These are phyloP conservation scores for Pseudorhiza aurosa DNA, from an alignment of 30 jellyfish, hydroid and myxozoan genomes.

Conservation along the genomic window DNA sequence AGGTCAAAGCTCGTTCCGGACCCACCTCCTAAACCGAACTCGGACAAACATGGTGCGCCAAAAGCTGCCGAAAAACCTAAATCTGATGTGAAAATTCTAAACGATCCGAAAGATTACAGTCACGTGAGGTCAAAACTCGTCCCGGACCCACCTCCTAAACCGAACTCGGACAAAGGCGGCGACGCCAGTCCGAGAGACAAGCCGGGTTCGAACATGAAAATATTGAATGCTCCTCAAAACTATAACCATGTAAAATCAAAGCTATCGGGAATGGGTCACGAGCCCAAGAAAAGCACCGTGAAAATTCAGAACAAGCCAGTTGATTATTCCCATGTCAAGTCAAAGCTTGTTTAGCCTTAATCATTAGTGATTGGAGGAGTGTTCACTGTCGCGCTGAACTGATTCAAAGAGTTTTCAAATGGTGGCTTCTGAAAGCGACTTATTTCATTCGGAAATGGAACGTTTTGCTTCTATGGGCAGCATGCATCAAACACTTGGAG, in stretches of 20 bases:
- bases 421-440: too few relatives aligned
- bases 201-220: slow-evolving; percentile 40
- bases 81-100: slow-evolving; percentile 42
- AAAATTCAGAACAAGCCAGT: slow-evolving; percentile 54
- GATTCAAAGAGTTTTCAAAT: too few relatives aligned
- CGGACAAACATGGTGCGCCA: not conserved
- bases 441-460: too few relatives aligned
- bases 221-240: slow-evolving; percentile 48
- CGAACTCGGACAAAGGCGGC: slow-evolving; percentile 16
- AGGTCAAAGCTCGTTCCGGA: slow-evolving; percentile 53
- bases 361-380: too few relatives aligned
- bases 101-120: slow-evolving; percentile 62
- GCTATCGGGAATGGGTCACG: slow-evolving; percentile 8
- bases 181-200: slow-evolving; percentile 28
- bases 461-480: too few relatives aligned
- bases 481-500: too few relatives aligned
- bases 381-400: too few relatives aligned
- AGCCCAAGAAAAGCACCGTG: slow-evolving; percentile 38
- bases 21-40: slow-evolving; percentile 30
- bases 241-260: slow-evolving; percentile 52
- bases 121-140: slow-evolving; percentile 48
- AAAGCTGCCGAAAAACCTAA: slow-evolving; percentile 25
- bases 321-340: slow-evolving; percentile 66
- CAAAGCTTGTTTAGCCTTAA: slow-evolving; percentile 49
- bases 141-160: slow-evolving; percentile 30